Percentiles rank a stretch among this genome's conserved stretches.
These are phyloP conservation scores for Sanderia malayensis DNA, from an alignment of 30 jellyfish, hydroid and myxozoan species.

Conservation along the genomic window DNA sequence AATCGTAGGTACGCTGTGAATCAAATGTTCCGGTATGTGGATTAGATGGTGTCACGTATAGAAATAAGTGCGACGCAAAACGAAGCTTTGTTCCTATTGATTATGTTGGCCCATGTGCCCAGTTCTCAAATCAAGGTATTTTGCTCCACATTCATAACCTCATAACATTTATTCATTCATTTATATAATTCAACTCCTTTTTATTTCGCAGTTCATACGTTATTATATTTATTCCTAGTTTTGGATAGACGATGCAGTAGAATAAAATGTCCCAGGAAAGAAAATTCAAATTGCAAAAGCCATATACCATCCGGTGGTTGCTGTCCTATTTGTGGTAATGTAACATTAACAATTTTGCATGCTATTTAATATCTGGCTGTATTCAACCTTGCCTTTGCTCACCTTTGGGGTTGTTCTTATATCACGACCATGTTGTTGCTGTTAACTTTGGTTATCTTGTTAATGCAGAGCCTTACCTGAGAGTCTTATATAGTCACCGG, in stretches of 20 bases:
- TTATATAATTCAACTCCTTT: too few species aligned
- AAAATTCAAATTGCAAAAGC: constrained; percentile 12
- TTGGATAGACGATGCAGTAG: constrained; percentile 50
- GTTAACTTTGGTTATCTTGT: too few species aligned
- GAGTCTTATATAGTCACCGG: constrained; percentile 68
- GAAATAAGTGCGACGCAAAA: constrained; percentile 63
- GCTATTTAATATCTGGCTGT: too few species aligned
- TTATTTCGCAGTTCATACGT: too few species aligned
- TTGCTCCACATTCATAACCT: too few species aligned
- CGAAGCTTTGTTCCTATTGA: constrained; percentile 62
- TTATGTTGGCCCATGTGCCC: constrained; percentile 67
- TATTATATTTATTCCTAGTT: constrained; percentile 15
- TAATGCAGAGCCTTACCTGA: constrained; percentile 56
- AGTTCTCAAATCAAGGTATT: background rate
- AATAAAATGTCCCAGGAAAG: constrained; percentile 38
- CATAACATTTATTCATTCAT: too few species aligned
- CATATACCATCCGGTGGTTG: constrained; percentile 71
- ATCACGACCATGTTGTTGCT: too few species aligned
- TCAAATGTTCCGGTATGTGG: constrained; percentile 72
- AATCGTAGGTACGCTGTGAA: constrained; percentile 42
- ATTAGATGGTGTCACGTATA: constrained; percentile 74
- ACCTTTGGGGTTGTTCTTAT: too few species aligned
- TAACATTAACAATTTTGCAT: too few species aligned
- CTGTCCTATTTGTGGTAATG: constrained; percentile 86
- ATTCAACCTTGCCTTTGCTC: too few species aligned